Conservation (phyloP, 2,888 invertebrate species). For the Pollenia angustigena region DNA sequence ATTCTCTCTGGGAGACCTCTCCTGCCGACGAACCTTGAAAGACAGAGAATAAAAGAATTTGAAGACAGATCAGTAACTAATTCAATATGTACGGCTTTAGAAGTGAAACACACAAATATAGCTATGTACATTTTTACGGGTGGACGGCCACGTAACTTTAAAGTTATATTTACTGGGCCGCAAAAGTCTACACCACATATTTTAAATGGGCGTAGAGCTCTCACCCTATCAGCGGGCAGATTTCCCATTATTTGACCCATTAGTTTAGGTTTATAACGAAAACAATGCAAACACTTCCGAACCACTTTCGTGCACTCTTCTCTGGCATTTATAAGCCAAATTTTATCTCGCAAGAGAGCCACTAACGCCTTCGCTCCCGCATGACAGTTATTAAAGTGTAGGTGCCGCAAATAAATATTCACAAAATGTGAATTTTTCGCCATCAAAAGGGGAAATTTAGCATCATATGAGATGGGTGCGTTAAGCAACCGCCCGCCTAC, state of each 20-base stretch:
- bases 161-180: constrained; percentile 48
- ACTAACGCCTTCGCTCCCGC: constrained; percentile 55
- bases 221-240: constrained; percentile 55
- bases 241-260: constrained; percentile 62
- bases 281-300: constrained; percentile 51
- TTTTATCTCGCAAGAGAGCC: constrained; percentile 35
- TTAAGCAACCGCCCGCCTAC: too few relatives aligned
- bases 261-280: constrained; percentile 60
- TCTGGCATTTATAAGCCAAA: constrained; percentile 54
- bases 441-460: constrained; percentile 29
- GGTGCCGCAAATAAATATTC: constrained; percentile 41
- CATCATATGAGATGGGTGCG: too few relatives aligned
- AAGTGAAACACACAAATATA: constrained; percentile 30
- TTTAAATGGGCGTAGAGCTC: constrained; percentile 39
- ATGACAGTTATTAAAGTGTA: constrained; percentile 48
- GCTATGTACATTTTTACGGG: constrained; percentile 8
- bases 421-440: constrained; percentile 38
- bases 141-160: constrained; percentile 58
- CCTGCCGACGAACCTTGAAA: not conserved
- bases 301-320: constrained; percentile 40
- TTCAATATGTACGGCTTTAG: constrained; percentile 23
- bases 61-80: too few relatives aligned
- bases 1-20: not conserved
- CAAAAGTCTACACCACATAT: constrained; percentile 59
- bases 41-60: too few relatives aligned